Conservation (phyloP, 2,888 invertebrate genomes). For the Lissocephala sabroskyi region DNA sequence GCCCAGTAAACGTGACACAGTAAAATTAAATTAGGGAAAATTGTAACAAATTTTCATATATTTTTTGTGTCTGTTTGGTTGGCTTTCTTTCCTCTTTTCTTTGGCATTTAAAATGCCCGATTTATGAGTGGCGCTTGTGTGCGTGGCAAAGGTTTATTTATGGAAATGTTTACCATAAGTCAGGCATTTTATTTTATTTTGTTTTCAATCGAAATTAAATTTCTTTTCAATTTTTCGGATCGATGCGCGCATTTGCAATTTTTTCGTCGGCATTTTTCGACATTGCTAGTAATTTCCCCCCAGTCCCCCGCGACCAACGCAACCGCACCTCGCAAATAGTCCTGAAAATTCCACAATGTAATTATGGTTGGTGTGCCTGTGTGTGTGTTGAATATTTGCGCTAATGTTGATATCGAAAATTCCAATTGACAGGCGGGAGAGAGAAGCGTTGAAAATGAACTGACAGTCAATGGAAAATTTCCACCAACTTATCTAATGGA, state of each 20-base stretch:
- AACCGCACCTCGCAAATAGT: not conserved
- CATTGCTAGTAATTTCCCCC: not conserved
- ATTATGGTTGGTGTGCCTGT: no score
- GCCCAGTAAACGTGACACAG: slow-evolving; percentile 20
- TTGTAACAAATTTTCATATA: slow-evolving; percentile 32
- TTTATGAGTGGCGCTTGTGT: slow-evolving; percentile 2
- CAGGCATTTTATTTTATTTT: not conserved
- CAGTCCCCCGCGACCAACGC: not conserved
- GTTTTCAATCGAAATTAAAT: slow-evolving; percentile 22
- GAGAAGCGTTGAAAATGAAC: no score
- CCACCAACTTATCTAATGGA: no score
- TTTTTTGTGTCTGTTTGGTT: no score
- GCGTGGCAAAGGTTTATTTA: slow-evolving; percentile 20
- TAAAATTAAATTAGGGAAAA: slow-evolving; percentile 55
- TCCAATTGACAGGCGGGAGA: no score
- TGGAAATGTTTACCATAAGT: slow-evolving; percentile 26
- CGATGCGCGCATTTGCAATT: no score
- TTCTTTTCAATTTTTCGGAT: no score
- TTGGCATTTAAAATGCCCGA: not conserved
- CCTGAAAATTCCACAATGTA: not conserved
- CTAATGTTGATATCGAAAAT: no score
- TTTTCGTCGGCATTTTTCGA: not conserved
- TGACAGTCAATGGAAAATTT: no score
- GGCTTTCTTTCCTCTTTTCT: not conserved
- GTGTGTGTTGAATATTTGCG: no score